A percentile compares a stretch with the other conserved stretches of the same genome.
These are phyloP conservation scores for Lucilia cuprina DNA, from an alignment of 1,140 invertebrate species.

Conservation along the genomic window DNA sequence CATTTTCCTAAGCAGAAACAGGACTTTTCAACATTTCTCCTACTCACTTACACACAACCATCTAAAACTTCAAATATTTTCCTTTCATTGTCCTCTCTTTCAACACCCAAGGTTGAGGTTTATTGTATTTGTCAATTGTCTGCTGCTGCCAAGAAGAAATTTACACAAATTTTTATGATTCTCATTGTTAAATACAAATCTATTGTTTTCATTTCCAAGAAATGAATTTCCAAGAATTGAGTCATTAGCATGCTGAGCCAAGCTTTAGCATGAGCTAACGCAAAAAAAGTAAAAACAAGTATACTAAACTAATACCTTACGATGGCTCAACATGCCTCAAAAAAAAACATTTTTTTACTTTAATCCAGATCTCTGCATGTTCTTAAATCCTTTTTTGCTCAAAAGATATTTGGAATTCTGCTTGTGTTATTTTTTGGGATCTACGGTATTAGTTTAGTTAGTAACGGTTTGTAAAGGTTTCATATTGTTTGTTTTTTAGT, in stretches of 20 bases:
- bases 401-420: too few relatives aligned
- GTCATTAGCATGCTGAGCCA: not conserved
- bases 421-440: not conserved
- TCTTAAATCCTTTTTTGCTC: not conserved
- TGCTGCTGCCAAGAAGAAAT: not conserved
- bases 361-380: not conserved
- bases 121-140: not conserved
- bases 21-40: too few relatives aligned
- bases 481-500: too few relatives aligned
- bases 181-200: not conserved
- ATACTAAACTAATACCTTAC: not conserved
- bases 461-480: not conserved
- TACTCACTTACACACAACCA: not conserved
- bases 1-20: too few relatives aligned
- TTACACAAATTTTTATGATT: not conserved
- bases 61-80: not conserved
- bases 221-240: not conserved
- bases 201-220: not conserved
- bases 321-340: not conserved
- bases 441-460: not conserved
- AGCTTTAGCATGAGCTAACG: not conserved
- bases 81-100: not conserved
- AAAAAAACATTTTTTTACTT: not conserved
- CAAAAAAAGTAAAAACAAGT: not conserved
- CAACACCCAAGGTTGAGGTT: conserved; percentile 1